Percentiles rank a stretch among this genome's conserved stretches.
These are phyloP conservation scores for Hylia prasina DNA, from an alignment of 2,113 vertebrate species.

Conservation along the genomic window DNA sequence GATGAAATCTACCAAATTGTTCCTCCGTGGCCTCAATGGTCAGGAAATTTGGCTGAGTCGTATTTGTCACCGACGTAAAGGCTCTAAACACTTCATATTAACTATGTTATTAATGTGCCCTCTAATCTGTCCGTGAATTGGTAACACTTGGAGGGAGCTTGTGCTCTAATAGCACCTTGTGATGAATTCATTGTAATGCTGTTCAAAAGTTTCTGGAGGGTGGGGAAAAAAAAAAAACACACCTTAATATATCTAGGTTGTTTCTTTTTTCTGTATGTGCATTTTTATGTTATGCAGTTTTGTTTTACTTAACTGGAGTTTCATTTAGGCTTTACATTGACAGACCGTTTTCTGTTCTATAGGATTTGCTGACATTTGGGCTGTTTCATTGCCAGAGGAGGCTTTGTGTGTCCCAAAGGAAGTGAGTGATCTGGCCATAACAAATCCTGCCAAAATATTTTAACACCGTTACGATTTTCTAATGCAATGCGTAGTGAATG, in stretches of 20 bases:
- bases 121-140: slow-evolving; percentile 78
- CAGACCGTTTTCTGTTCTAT: slow-evolving; percentile 15
- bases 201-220: slow-evolving; percentile 47
- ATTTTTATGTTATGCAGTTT: slow-evolving; percentile 1
- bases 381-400: slow-evolving; percentile 33
- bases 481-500: slow-evolving; percentile 61
- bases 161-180: slow-evolving; percentile 63
- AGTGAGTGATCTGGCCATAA: slow-evolving; percentile 66
- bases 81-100: slow-evolving; percentile 83
- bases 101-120: slow-evolving; percentile 83
- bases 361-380: slow-evolving; percentile 31
- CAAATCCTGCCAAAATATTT: slow-evolving; percentile 67
- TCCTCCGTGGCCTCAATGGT: slow-evolving; percentile 84
- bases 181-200: slow-evolving; percentile 52
- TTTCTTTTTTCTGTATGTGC: background rate
- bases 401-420: slow-evolving; percentile 65
- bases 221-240: background rate
- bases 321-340: slow-evolving; percentile 23
- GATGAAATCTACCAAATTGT: slow-evolving; percentile 94
- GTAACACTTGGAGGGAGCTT: slow-evolving; percentile 63
- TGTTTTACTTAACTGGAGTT: slow-evolving; percentile 4
- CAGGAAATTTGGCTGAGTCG: slow-evolving; percentile 84
- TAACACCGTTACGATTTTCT: slow-evolving; percentile 64
- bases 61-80: slow-evolving; percentile 83
- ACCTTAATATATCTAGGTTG: background rate